phyloP scores from a whole-genome alignment of 2,888 invertebrate genomes.

The Noctua comes region DNA sequence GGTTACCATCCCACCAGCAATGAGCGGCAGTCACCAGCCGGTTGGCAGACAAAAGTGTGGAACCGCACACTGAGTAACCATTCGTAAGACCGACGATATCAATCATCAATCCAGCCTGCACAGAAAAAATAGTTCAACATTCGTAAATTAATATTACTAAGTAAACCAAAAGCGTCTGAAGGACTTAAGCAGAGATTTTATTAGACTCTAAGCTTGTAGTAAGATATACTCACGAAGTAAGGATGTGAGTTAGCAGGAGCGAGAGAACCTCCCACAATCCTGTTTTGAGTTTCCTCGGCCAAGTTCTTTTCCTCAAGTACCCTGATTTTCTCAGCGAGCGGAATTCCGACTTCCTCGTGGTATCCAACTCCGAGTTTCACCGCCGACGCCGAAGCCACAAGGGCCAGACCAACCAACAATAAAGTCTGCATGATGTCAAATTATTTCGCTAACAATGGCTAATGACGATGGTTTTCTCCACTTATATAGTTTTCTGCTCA shows the following conservation, averaged over 20 bases:
- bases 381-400: constrained; percentile 65
- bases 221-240: constrained; percentile 69
- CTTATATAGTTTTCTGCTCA: constrained; percentile 24
- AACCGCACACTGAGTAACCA: constrained; percentile 76
- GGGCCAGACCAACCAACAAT: constrained; percentile 62
- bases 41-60: constrained; percentile 71
- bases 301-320: constrained; percentile 68
- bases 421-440: constrained; percentile 67
- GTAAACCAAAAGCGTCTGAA: neutral
- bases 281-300: constrained; percentile 32
- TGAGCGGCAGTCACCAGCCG: constrained; percentile 80
- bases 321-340: constrained; percentile 76
- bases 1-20: constrained; percentile 76
- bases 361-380: constrained; percentile 70
- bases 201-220: neutral
- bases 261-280: constrained; percentile 77
- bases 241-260: constrained; percentile 75
- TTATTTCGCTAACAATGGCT: constrained; percentile 4
- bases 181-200: neutral
- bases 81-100: constrained; percentile 64
- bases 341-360: constrained; percentile 78
- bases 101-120: constrained; percentile 77
- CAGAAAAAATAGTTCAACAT: neutral
- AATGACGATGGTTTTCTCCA: neutral
- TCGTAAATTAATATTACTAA: neutral